Conservation (phyloP, 2,113 vertebrate species). For the Benitochromis conjunctus region DNA sequence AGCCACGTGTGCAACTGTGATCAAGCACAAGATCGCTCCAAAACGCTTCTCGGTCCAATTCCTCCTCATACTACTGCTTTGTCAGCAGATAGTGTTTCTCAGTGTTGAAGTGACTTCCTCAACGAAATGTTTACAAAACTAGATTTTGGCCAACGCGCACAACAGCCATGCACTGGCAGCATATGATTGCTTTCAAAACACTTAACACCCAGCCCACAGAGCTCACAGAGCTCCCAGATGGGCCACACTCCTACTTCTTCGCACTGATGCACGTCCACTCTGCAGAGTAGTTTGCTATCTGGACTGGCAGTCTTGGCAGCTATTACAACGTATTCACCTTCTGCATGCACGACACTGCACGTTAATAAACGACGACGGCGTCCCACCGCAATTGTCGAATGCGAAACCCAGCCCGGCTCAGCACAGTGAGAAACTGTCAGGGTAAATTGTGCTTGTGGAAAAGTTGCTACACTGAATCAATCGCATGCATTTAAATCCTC, state of each 20-base stretch:
- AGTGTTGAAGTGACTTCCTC: neutral
- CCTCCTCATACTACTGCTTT: neutral
- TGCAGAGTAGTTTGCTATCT: neutral
- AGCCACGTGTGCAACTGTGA: neutral
- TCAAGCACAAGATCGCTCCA: neutral
- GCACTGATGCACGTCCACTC: neutral
- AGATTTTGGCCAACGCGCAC: neutral
- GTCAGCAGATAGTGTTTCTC: neutral
- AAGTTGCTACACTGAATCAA: neutral
- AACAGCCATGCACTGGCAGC: neutral
- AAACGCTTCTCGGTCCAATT: neutral
- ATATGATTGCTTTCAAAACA: neutral
- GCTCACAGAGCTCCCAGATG: neutral
- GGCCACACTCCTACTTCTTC: neutral
- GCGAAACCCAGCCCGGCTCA: neutral
- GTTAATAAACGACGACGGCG: rapidly evolving
- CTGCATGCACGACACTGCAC: neutral
- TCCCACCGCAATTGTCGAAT: neutral
- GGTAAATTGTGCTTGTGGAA: neutral
- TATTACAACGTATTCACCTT: neutral
- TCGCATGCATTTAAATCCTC: neutral
- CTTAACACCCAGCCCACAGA: neutral
- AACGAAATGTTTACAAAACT: neutral
- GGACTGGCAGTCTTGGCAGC: neutral
- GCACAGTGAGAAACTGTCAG: neutral